Percentiles rank a stretch among this genome's conserved stretches.
Conservation (phyloP, 2,888 invertebrate species). For the Drosophila koepferae region DNA sequence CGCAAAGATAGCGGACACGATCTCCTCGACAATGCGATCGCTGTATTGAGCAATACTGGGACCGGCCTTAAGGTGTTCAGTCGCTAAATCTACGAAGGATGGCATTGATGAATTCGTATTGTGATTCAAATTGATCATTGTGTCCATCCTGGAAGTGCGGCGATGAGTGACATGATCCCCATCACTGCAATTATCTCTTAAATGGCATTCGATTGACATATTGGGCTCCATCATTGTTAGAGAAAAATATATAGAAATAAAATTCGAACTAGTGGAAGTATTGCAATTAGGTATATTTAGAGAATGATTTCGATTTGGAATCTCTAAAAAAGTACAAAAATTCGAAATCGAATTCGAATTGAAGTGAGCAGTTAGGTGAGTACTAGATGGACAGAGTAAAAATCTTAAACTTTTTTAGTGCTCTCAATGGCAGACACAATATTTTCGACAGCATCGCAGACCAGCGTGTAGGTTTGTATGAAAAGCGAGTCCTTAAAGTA, state of each 20-base stretch:
- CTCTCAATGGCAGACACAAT: constrained; percentile 81
- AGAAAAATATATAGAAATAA: not conserved
- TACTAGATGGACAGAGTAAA: not conserved
- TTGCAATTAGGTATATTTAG: constrained; percentile 14
- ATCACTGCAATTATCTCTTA: not conserved
- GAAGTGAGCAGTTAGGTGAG: not conserved
- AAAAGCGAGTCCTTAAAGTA: constrained; percentile 76
- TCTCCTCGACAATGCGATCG: constrained; percentile 62
- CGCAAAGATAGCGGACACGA: constrained; percentile 67
- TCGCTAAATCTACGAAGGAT: accelerated
- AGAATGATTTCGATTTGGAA: constrained; percentile 38
- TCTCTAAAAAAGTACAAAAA: constrained; percentile 22
- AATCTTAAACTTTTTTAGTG: constrained; percentile 39
- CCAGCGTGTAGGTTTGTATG: constrained; percentile 75
- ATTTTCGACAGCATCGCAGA: constrained; percentile 77
- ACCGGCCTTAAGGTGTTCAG: not conserved
- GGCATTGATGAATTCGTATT: constrained; percentile 2
- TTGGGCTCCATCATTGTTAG: not conserved
- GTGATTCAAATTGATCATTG: constrained; percentile 36
- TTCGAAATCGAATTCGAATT: not conserved
- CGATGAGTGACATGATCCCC: too few species aligned
- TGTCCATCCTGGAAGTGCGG: too few species aligned
- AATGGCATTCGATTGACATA: accelerated
- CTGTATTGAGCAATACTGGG: constrained; percentile 41
- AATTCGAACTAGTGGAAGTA: constrained; percentile 9